Percentiles rank a stretch among this genome's conserved stretches.
Evolutionary conservation across 2,113 vertebrate genomes (phyloP).

Genomic region (Trematomus loennbergii): DNA sequence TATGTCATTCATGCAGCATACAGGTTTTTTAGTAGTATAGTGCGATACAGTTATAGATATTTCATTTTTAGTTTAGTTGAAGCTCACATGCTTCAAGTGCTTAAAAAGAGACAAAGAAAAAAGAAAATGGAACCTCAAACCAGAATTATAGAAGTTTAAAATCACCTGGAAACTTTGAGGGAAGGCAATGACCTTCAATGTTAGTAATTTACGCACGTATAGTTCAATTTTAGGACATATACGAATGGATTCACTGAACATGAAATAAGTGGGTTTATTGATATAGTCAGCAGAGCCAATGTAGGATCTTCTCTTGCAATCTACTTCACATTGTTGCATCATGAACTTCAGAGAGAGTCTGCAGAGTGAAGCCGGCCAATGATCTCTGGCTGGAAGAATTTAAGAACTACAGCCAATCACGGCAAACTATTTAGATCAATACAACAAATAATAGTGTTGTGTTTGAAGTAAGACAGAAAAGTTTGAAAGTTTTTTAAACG

Average conservation of each 20-base stretch:
- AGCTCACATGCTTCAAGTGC: too few relatives aligned
- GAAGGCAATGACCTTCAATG: background rate
- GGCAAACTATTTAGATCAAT: background rate
- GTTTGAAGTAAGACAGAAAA: background rate
- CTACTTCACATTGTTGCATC: conserved; percentile 37
- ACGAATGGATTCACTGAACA: background rate
- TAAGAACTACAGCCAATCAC: background rate
- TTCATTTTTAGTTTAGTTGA: too few relatives aligned
- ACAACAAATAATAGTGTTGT: background rate
- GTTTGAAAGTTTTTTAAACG: background rate
- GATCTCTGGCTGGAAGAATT: conserved; percentile 18
- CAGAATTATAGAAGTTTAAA: background rate
- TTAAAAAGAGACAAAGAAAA: too few relatives aligned
- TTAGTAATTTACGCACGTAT: too few relatives aligned
- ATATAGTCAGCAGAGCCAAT: conserved; percentile 1
- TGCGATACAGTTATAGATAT: background rate
- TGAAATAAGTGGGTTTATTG: background rate
- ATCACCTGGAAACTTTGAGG: background rate
- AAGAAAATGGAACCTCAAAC: background rate
- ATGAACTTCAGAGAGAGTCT: conserved; percentile 8
- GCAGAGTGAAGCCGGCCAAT: background rate
- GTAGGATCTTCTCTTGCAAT: conserved; percentile 12
- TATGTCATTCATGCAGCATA: background rate
- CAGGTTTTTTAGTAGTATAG: background rate
- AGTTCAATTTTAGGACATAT: background rate